A percentile compares a stretch with the other conserved stretches of the same genome.
These are phyloP conservation scores for Rhopalosiphum padi DNA, from an alignment of 1,140 invertebrate species.

Conservation along the genomic window DNA sequence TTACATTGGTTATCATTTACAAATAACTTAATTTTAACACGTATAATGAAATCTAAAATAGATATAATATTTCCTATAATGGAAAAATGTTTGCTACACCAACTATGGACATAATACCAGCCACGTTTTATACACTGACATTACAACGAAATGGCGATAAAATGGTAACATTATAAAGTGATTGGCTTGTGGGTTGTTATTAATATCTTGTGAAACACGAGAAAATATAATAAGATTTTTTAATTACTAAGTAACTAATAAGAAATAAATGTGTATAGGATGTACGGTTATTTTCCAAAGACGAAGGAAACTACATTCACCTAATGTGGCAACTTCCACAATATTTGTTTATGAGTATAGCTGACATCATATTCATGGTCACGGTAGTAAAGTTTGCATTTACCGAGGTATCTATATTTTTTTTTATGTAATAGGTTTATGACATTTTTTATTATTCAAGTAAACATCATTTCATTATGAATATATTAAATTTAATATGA, in stretches of 20 bases:
- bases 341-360: constrained; percentile 70
- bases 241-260: background rate
- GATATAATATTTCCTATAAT: background rate
- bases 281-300: background rate
- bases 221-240: background rate
- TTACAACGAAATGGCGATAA: constrained; percentile 27
- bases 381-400: constrained; percentile 75
- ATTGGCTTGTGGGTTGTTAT: background rate
- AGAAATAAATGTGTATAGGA: constrained; percentile 16
- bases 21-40: background rate
- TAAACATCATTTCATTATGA: background rate
- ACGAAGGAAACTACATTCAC: constrained; percentile 64
- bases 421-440: background rate
- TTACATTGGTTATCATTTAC: background rate
- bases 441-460: background rate
- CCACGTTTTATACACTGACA: constrained; percentile 25
- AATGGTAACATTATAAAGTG: background rate
- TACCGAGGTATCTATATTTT: constrained; percentile 66
- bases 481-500: background rate
- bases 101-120: background rate
- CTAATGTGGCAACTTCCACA: constrained; percentile 73
- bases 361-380: constrained; percentile 72
- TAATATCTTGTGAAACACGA: background rate
- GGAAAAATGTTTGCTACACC: background rate
- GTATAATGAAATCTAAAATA: background rate